Base-by-base conservation (phyloP, 2,797 vertebrate species). In the Siniperca undulata region DNA sequence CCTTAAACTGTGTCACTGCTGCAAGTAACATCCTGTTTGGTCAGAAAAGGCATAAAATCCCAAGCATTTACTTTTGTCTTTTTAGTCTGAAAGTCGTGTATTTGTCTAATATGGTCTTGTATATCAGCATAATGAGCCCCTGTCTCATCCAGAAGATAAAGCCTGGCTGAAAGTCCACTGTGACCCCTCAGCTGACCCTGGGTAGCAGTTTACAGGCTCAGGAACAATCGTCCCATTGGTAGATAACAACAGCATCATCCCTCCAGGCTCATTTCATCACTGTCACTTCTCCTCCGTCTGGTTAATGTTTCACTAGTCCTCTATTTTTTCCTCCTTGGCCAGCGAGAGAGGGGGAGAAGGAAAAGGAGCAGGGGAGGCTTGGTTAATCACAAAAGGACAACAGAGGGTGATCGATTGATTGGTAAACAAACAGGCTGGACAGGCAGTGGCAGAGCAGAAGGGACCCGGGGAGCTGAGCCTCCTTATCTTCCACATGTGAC, bases 231-330 rank as follows among this genome's bases (percentile, higher is more conserved):
- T 86, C 91, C 92, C 85, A 87, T 89, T 92, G 92, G 86, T 53
- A 88, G 92, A 93, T 89, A 93, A 94, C 93, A 91, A 87, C 85
- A 36, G 86, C 90, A 89, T 94, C 92, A 87, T 93, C 91, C 92
- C 94, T 94, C 75, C 86, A 85, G 93, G 88, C 91, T 84, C 91
- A 90, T 90, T 96, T 90, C 90, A 92, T 95, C 94, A 94, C 82
- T 86, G 91, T 94, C 95, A 92, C 90, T 87, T 88, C 79, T 89
- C 81, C 84, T 86, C 85, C 8, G 40, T 87, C 87, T 90, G 90
- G 95, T 95, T 96, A 96, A 96, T 96, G 94, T 95, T 96, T 95
- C 89, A 94, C 94, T 75, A 82, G 71, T 83, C 79, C 84, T 77
- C 76, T 68, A 48, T 84, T 83, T 91, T 89, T 88, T 78, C 82